Conservation (phyloP, 2,113 vertebrate genomes). For the Nerophis ophidion region DNA sequence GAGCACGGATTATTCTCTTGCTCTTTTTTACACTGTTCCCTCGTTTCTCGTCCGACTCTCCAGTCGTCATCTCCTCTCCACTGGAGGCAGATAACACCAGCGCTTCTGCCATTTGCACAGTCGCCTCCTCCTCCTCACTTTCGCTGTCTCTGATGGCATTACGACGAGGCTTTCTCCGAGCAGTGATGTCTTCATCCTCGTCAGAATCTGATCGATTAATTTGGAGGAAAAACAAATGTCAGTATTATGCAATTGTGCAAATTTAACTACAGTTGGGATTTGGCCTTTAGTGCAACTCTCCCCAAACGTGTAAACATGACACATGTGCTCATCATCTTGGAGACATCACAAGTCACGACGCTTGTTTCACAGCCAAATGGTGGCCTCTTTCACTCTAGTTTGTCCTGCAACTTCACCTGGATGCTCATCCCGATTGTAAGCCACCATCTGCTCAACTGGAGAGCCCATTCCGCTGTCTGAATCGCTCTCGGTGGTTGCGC, state of each 20-base stretch:
- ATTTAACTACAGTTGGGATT: too few relatives aligned
- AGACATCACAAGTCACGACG: neutral
- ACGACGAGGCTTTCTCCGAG: conserved; percentile 75
- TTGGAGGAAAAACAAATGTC: neutral
- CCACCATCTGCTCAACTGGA: conserved; percentile 35
- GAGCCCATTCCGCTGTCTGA: conserved; percentile 79
- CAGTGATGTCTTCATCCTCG: conserved; percentile 74
- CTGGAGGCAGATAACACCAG: conserved; percentile 34
- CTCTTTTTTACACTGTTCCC: conserved; percentile 32
- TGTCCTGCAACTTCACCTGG: conserved; percentile 46
- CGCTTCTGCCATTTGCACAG: conserved; percentile 35
- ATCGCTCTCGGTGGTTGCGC: conserved; percentile 62
- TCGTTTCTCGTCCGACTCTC: conserved; percentile 22
- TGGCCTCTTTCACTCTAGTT: neutral
- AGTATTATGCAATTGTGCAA: neutral
- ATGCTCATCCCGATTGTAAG: conserved; percentile 10
- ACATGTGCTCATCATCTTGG: neutral
- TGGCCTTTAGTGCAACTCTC: neutral
- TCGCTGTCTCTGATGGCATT: conserved; percentile 85
- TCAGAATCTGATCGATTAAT: conserved; percentile 75
- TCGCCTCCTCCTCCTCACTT: conserved; percentile 40
- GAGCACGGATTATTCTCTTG: conserved; percentile 47
- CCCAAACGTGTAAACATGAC: neutral
- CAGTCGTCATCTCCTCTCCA: conserved; percentile 38
- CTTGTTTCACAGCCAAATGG: conserved; percentile 13